These are phyloP conservation scores for Caenorhabditis becei DNA, from an alignment of 2,888 invertebrate genomes.

Conservation along the genomic window DNA sequence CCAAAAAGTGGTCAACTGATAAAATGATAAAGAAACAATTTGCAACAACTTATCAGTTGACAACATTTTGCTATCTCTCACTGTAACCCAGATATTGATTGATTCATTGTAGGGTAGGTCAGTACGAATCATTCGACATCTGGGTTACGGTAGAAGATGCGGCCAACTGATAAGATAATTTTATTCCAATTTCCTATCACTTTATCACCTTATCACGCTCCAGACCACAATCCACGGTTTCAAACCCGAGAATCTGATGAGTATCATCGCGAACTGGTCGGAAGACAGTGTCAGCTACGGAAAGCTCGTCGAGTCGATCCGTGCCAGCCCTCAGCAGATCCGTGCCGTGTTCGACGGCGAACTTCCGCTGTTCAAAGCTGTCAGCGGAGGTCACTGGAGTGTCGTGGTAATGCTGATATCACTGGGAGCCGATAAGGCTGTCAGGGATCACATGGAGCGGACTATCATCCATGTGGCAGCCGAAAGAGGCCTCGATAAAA, in stretches of 20 bases:
- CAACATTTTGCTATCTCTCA: no score
- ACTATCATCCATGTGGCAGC: constrained; percentile 65
- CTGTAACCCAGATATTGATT: no score
- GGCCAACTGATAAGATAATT: not conserved
- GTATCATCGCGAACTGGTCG: constrained; percentile 47
- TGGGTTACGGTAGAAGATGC: no score
- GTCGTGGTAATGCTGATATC: constrained; percentile 58
- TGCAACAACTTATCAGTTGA: no score
- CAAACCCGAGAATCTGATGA: constrained; percentile 44
- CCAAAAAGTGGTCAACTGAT: no score
- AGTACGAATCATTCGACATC: no score
- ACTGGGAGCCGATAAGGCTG: constrained; percentile 54
- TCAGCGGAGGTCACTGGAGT: constrained; percentile 61
- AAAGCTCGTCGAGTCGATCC: constrained; percentile 54
- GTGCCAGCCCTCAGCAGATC: constrained; percentile 55
- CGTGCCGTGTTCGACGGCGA: constrained; percentile 48
- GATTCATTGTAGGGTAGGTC: no score
- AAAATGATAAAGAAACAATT: no score
- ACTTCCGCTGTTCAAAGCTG: constrained; percentile 62
- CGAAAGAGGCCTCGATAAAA: constrained; percentile 54
- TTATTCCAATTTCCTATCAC: not conserved
- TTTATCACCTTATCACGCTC: not conserved
- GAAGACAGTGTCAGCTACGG: constrained; percentile 47
- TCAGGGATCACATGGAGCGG: constrained; percentile 32
- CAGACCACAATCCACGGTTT: constrained; percentile 59